Evolutionary conservation across 1,140 invertebrate species (phyloP).

Genomic region (Lordiphosa collinella): DNA sequence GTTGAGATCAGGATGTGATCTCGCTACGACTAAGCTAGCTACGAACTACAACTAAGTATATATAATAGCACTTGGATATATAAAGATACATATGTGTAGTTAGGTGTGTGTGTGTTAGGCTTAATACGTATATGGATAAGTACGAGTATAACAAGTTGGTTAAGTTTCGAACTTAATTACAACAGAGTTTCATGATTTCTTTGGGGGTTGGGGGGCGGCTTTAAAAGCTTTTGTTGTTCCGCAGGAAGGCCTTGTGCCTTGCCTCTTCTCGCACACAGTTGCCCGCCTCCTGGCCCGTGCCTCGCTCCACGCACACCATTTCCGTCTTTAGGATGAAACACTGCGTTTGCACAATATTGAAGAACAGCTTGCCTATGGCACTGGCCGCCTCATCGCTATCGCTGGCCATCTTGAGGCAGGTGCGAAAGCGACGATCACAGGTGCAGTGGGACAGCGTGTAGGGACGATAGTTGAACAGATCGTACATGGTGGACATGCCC

Average conservation of each 20-base stretch:
- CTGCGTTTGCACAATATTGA: constrained; percentile 94
- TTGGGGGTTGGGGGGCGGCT: constrained; percentile 21
- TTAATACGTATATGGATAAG: constrained; percentile 46
- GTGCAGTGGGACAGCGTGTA: constrained; percentile 92
- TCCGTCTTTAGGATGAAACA: constrained; percentile 93
- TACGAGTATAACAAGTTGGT: background rate
- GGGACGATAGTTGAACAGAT: constrained; percentile 89
- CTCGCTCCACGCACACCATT: constrained; percentile 86
- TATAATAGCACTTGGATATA: constrained; percentile 19
- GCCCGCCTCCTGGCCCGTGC: constrained; percentile 89
- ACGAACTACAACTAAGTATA: constrained; percentile 25
- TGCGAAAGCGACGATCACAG: constrained; percentile 93
- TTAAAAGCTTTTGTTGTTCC: constrained; percentile 87
- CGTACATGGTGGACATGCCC: constrained; percentile 85
- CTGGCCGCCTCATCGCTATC: constrained; percentile 91
- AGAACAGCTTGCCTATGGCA: constrained; percentile 95
- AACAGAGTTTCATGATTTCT: constrained; percentile 8
- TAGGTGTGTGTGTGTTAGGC: constrained; percentile 6
- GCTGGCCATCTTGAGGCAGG: constrained; percentile 92
- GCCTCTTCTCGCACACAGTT: constrained; percentile 85
- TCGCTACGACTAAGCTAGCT: constrained; percentile 36
- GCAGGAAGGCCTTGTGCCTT: constrained; percentile 87
- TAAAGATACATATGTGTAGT: constrained; percentile 2
- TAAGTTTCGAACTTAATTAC: constrained; percentile 49
- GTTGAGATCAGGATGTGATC: constrained; percentile 4